Base-by-base conservation (phyloP, 2,888 invertebrate genomes). In the Halictus ligatus region DNA sequence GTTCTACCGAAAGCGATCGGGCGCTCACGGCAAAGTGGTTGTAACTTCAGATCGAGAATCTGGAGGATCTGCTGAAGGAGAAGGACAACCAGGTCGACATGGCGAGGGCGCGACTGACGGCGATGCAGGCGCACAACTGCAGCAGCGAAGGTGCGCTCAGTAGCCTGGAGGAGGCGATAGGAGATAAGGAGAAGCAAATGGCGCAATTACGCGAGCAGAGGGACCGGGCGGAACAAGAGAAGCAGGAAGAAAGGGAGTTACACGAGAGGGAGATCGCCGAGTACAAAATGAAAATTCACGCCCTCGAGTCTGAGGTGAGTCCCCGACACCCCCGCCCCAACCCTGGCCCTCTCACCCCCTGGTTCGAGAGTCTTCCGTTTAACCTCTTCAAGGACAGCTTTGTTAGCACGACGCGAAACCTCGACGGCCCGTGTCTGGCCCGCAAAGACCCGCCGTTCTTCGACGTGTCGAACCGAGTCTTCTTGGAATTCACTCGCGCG, bases 71-170 rank as follows among this genome's bases (percentile, higher is more conserved):
- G 79, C 96, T 99, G 78, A 98, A 99, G 95, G 99, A 99, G 95
- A 99, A 99, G 96, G 99, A 99, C 95, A 98, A 98, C 95, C 99
- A 99, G 96, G 98, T 99, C 80, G 98, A 99, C 93, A 98, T 98
- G 98, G 98, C 99, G 1, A 96, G 99, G 90, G 98, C 98, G 54
- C 96, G 99, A 91, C 95, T 98, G 76, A 98, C 98, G 75, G 98
- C 99, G 84, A 98, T 99, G 97, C 99, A 99, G 96, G 98, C 98
- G 25, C 99, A 99, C 94, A 98, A 98, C 94, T 98, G 98, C 95
- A 97, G 98, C 87, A 98, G 98, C 15, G 99, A 99, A 96, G 99
- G 98, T 78, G 98, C 99, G 3, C 96, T 99, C 79, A 98, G 98
- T 78, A 98, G 98, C 89, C 96, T 99, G 69, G 99, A 99, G 96